These are phyloP conservation scores for Sceloporus undulatus DNA, from an alignment of 2,113 vertebrate species.

Conservation along the genomic window DNA sequence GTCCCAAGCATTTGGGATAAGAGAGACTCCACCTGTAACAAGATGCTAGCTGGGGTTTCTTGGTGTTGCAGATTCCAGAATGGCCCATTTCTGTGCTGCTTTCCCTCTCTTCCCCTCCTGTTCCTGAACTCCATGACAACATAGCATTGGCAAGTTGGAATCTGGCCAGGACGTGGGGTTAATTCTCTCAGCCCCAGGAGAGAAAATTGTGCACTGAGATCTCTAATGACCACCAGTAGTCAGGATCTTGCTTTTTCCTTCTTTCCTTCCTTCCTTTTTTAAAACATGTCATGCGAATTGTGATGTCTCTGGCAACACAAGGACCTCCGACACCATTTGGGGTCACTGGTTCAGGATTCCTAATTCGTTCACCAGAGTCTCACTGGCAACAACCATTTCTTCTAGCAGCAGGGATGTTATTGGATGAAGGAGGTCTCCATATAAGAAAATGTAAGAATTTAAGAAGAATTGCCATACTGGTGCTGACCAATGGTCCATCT, in stretches of 20 bases:
- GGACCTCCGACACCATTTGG: conserved; percentile 10
- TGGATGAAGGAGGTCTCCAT: neutral
- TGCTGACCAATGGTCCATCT: neutral
- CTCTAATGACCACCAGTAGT: neutral
- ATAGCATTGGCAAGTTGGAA: neutral
- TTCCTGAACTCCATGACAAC: neutral
- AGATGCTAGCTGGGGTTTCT: too few species aligned
- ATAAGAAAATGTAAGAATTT: neutral
- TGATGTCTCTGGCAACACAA: neutral
- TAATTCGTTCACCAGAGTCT: neutral
- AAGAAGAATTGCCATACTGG: neutral
- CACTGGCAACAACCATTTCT: neutral
- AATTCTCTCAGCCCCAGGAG: neutral
- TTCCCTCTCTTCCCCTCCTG: neutral
- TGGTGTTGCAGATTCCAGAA: neutral
- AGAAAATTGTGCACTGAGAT: neutral
- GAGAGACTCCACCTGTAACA: too few species aligned
- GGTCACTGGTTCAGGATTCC: neutral
- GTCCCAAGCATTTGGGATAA: too few species aligned
- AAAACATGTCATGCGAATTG: neutral
- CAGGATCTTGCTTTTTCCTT: neutral
- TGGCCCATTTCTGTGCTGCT: neutral
- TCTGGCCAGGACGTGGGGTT: conserved; percentile 2
- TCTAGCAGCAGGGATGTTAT: neutral
- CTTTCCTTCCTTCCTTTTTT: neutral